Conservation (phyloP, 2,797 vertebrate genomes). For the Smutsia temminckii region DNA sequence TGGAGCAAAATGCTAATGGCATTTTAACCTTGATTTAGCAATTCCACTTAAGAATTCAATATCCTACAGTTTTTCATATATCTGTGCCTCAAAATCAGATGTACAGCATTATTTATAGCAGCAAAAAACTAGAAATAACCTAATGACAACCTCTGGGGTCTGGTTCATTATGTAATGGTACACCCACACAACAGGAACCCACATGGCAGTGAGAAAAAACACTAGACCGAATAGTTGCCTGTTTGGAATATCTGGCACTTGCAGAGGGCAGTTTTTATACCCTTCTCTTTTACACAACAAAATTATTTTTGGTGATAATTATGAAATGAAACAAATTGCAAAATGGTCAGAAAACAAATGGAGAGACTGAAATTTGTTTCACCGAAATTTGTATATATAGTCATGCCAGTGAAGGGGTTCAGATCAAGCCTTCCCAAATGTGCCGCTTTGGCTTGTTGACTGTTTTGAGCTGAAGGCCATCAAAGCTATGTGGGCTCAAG, state of each 20-base stretch:
- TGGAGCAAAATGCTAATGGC: background rate
- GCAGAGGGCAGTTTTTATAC: background rate
- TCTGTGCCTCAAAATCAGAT: background rate
- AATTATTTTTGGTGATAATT: background rate
- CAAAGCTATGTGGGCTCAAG: too few species aligned
- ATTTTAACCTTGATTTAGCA: background rate
- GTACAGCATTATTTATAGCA: background rate
- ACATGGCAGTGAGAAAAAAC: background rate
- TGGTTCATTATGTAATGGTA: background rate
- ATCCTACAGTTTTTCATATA: background rate
- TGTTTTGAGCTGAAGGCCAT: too few species aligned
- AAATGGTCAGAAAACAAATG: background rate
- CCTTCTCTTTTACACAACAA: background rate
- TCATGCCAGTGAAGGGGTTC: background rate
- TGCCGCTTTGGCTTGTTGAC: too few species aligned
- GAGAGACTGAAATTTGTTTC: background rate
- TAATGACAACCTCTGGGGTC: background rate
- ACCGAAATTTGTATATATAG: background rate
- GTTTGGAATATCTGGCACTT: background rate
- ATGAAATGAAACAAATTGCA: background rate
- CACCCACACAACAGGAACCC: too few species aligned
- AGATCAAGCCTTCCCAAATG: too few species aligned
- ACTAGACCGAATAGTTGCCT: background rate
- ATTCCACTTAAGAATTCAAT: background rate
- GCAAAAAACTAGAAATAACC: background rate